Conservation (phyloP, 2,113 vertebrate species). For the Colius striatus region DNA sequence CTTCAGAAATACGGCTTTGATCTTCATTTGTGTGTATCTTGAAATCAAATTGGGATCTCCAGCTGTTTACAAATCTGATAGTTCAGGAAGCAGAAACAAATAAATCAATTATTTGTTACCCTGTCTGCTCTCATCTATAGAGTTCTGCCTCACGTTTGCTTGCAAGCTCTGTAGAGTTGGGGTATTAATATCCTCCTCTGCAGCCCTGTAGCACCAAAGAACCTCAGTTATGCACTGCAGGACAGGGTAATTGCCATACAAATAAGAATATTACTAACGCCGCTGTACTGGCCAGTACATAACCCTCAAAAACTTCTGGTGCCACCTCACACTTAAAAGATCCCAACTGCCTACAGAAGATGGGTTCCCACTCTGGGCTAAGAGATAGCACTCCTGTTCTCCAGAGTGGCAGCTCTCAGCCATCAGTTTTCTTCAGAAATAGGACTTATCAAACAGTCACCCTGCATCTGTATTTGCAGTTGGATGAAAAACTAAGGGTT, state of each 20-base stretch:
- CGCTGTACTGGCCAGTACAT: accelerated
- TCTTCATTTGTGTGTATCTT: not conserved
- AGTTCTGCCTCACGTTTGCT: not conserved
- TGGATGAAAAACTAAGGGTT: not conserved
- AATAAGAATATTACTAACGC: accelerated
- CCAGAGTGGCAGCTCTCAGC: not conserved
- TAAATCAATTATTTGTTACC: not conserved
- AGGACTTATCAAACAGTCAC: not conserved
- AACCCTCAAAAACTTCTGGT: not conserved
- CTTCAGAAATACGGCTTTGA: conserved; percentile 12
- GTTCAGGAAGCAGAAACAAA: conserved; percentile 4
- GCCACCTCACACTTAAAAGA: not conserved
- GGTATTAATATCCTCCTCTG: not conserved
- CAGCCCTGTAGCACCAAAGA: not conserved
- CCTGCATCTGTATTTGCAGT: not conserved
- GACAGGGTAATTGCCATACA: not conserved
- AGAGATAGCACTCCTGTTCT: not conserved
- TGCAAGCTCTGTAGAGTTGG: not conserved
- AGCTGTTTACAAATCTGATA: conserved; percentile 29
- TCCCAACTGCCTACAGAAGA: not conserved
- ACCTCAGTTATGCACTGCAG: not conserved
- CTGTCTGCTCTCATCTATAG: not conserved
- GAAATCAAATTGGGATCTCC: conserved; percentile 3
- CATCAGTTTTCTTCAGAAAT: not conserved
- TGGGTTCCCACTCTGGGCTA: not conserved